These are phyloP conservation scores for Athene noctua DNA, from an alignment of 2,113 vertebrate genomes.

Conservation along the genomic window DNA sequence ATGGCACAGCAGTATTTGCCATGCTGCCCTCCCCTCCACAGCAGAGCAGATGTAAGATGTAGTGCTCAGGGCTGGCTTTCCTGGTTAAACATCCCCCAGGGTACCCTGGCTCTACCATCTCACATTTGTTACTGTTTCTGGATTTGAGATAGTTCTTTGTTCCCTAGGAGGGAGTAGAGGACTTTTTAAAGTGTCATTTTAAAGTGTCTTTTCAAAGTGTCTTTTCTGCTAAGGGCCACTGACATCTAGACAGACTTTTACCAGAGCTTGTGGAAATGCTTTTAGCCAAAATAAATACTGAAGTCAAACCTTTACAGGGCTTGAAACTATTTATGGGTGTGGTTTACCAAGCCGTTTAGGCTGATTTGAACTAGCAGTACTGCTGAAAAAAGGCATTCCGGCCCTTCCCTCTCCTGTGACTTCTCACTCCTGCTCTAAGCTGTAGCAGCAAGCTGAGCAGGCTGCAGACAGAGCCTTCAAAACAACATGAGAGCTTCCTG, in stretches of 20 bases:
- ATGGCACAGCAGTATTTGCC: accelerated
- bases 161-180: background rate
- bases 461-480: background rate
- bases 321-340: background rate
- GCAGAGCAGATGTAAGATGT: background rate
- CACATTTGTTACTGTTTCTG: background rate
- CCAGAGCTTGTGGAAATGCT: background rate
- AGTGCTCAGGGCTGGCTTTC: background rate
- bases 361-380: background rate
- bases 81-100: background rate
- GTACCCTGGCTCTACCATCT: background rate
- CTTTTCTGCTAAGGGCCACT: background rate
- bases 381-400: background rate
- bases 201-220: no score
- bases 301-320: background rate
- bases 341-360: background rate
- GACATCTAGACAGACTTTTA: background rate
- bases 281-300: background rate
- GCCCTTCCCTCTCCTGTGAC: background rate
- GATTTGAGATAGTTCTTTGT: background rate
- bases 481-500: background rate
- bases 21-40: background rate
- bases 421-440: background rate
- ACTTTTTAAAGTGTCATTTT: no score
- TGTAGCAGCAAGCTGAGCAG: background rate